Base-by-base conservation (phyloP, 2,888 invertebrate genomes). In the Drosophila cognata region DNA sequence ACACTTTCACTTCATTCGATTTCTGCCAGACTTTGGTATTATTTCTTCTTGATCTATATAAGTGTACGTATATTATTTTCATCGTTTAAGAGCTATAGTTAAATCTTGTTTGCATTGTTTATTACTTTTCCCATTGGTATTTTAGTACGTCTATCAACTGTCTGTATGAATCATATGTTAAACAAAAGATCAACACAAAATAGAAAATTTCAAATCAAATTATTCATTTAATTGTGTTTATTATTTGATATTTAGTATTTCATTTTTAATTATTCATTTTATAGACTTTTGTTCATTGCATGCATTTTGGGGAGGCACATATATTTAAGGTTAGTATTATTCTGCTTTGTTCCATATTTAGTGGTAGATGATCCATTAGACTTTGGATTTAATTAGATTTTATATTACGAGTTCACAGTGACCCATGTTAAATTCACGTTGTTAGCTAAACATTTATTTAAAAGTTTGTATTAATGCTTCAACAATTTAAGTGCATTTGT, bases 231-330 rank as follows among this genome's bases (percentile, higher is more conserved):
- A 48, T 6, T 52, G 36, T 53, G 29, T 28, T 38, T 51, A 56
- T 56, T 50, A 35, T 46, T 50, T 70, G 35, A 58, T 50, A 63
- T 48, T 43, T 51, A 43, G 36, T 53, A 56, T 59, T 56, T 46
- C 33, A 46, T 51, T 29, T 52, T 61, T 53, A 41, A 53, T 61
- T 53, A 64, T 59, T 62, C 31, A 63, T 70, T 70, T 66, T 65
- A 64, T 68, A 77, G 75, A 79, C 70, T 41, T 75, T 57, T 61
- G 78, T 81, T 78, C 64, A 62, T 50, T 77, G 61, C 70, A 70
- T 78, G 62, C 53, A 66, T 70, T 81, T 71, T 61, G 60, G 65
- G 73, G 82, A 79, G 79, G 79, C 82, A 79, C 79, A 82, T 79
- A 68, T 62, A 71, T 81, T 51, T 79, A 74, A 78, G 79, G 80